Conservation (phyloP, 1,140 invertebrate genomes). For the Solenopsis fugax region DNA sequence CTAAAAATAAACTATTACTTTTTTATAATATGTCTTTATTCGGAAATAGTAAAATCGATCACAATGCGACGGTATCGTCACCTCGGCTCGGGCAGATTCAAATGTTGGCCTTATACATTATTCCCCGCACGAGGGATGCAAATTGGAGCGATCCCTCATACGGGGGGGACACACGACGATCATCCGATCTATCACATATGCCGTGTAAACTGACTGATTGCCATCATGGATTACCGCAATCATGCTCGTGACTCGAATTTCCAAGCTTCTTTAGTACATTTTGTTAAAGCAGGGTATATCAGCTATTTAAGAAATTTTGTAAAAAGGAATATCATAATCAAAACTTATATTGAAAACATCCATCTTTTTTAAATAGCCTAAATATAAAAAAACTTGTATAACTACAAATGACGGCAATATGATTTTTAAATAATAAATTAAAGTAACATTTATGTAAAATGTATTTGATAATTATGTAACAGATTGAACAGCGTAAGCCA, state of each 20-base stretch:
- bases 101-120: conserved; percentile 72
- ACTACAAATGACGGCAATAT: not conserved
- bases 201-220: conserved; percentile 76
- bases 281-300: not conserved
- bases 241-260: conserved; percentile 77
- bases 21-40: not conserved
- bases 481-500: too few relatives aligned
- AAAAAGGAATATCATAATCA: not conserved
- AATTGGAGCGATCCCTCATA: conserved; percentile 78
- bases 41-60: conserved; percentile 15
- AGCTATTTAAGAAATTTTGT: not conserved
- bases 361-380: not conserved
- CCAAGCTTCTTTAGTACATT: conserved; percentile 1
- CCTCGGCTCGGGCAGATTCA: conserved; percentile 45
- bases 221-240: conserved; percentile 75
- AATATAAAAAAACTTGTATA: not conserved
- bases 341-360: not conserved
- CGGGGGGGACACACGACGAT: conserved; percentile 58
- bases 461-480: not conserved
- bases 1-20: not conserved
- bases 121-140: conserved; percentile 79
- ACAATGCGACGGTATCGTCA: conserved; percentile 53
- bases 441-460: not conserved
- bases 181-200: conserved; percentile 71
- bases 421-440: conserved; percentile 2